Conservation (phyloP, 2,113 vertebrate genomes). For the Nerophis lumbriciformis region DNA sequence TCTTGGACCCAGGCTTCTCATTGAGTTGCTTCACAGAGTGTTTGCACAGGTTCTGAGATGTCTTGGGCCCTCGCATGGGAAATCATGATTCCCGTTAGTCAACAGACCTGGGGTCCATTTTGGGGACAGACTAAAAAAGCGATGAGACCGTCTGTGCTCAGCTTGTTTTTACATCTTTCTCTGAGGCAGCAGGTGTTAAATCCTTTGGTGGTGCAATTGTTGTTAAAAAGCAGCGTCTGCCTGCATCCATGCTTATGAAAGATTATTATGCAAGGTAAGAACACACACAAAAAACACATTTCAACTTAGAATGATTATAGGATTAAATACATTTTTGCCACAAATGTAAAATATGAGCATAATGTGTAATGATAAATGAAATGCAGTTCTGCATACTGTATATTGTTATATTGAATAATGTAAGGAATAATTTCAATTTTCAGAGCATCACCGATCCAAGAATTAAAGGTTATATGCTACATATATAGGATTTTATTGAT, state of each 20-base stretch:
- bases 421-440: no score
- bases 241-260: not conserved
- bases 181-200: slow-evolving; percentile 43
- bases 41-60: slow-evolving; percentile 29
- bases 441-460: no score
- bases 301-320: not conserved
- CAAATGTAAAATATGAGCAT: no score
- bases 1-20: slow-evolving; percentile 6
- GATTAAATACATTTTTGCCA: not conserved
- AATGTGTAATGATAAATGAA: no score
- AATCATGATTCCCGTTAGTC: slow-evolving; percentile 30
- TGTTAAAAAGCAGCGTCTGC: slow-evolving; percentile 16
- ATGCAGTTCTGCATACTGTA: no score
- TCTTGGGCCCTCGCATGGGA: slow-evolving; percentile 16
- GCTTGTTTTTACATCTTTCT: slow-evolving; percentile 38
- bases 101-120: slow-evolving; percentile 27
- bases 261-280: not conserved
- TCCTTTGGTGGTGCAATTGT: slow-evolving; percentile 14
- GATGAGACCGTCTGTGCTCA: slow-evolving; percentile 12
- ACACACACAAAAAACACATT: not conserved
- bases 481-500: no score
- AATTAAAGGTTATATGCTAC: no score
- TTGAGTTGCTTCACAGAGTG: slow-evolving; percentile 11
- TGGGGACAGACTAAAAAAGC: slow-evolving; percentile 20
- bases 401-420: no score